phyloP scores from a whole-genome alignment of 2,797 vertebrate genomes.

The Morelia viridis region DNA sequence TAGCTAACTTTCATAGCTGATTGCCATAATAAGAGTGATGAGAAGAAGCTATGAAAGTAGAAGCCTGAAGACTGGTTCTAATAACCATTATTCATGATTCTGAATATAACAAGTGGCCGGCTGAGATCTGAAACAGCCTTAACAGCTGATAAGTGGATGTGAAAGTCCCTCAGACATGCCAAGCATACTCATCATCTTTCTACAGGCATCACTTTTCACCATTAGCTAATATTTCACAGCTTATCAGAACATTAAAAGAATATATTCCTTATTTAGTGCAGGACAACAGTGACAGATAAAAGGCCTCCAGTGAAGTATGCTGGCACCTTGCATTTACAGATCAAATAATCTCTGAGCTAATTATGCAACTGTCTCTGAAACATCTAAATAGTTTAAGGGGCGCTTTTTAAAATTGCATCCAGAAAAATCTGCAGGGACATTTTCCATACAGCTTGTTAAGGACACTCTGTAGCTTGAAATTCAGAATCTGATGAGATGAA shows the following conservation, averaged over 20 bases:
- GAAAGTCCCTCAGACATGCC: constrained; percentile 35
- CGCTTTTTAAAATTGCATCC: not conserved
- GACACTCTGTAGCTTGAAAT: not conserved
- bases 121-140: constrained; percentile 55
- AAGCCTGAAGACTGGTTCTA: constrained; percentile 48
- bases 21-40: constrained; percentile 42
- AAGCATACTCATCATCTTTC: constrained; percentile 45
- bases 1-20: constrained; percentile 42
- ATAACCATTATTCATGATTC: constrained; percentile 54
- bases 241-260: constrained; percentile 53
- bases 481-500: not conserved
- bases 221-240: constrained; percentile 56
- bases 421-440: not conserved
- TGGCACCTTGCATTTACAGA: constrained; percentile 21
- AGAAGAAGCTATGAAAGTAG: constrained; percentile 60
- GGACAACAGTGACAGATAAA: constrained; percentile 47
- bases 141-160: constrained; percentile 48
- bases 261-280: constrained; percentile 28
- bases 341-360: constrained; percentile 35
- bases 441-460: constrained; percentile 15
- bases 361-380: constrained; percentile 36
- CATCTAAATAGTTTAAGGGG: not conserved
- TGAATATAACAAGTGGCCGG: constrained; percentile 61
- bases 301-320: constrained; percentile 8
- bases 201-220: constrained; percentile 43